Evolutionary conservation across 1,140 invertebrate genomes (phyloP).

Genomic region (Caenorhabditis tropicalis): DNA sequence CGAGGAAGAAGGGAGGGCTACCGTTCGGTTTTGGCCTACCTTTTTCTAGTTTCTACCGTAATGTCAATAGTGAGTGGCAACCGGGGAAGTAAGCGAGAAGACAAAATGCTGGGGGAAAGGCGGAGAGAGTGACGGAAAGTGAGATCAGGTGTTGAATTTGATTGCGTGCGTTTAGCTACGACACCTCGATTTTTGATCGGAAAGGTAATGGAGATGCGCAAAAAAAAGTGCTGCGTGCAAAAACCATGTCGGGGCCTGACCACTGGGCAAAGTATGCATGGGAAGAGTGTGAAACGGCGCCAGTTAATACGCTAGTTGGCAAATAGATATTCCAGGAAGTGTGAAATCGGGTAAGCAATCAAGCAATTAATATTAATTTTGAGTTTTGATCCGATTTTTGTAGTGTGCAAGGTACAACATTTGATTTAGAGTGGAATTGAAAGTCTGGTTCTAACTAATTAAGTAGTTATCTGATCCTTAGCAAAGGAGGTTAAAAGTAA

Average conservation of each 20-base stretch:
- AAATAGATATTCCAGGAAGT: constrained; percentile 19
- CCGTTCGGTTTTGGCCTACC: constrained; percentile 35
- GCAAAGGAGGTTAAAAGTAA: too few relatives aligned
- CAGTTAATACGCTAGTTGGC: background rate
- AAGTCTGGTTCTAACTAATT: too few relatives aligned
- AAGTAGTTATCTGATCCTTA: too few relatives aligned
- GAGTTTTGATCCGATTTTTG: background rate
- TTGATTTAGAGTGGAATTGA: too few relatives aligned
- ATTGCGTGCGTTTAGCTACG: constrained; percentile 5
- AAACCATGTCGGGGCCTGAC: background rate
- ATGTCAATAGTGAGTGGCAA: constrained; percentile 24
- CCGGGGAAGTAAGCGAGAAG: background rate
- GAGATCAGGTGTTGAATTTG: background rate
- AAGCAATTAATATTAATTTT: background rate
- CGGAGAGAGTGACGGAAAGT: background rate
- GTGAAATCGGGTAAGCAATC: background rate
- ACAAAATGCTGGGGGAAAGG: background rate
- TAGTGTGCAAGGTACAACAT: background rate
- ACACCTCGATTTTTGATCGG: constrained; percentile 30
- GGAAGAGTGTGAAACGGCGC: background rate
- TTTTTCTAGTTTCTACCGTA: constrained; percentile 44
- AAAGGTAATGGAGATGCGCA: background rate
- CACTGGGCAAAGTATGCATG: background rate
- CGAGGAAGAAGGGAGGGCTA: background rate
- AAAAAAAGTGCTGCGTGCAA: background rate